These are phyloP conservation scores for Pyrgilauda ruficollis DNA, from an alignment of 2,113 vertebrate genomes.

Conservation along the genomic window DNA sequence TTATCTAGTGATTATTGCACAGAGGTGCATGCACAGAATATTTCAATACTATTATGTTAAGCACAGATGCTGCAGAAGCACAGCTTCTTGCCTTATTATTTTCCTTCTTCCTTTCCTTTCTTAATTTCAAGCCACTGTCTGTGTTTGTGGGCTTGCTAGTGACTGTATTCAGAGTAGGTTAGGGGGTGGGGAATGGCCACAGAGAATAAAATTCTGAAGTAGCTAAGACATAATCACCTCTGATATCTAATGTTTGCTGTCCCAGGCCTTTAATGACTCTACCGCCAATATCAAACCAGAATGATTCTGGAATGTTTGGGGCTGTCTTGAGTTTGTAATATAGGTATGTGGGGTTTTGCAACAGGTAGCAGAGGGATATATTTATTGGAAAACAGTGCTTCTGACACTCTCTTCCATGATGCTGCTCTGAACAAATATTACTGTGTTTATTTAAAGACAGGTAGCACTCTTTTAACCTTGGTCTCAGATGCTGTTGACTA, in stretches of 20 bases:
- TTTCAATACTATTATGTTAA: not conserved
- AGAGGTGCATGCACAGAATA: constrained; percentile 11
- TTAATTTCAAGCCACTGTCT: not conserved
- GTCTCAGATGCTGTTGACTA: not conserved
- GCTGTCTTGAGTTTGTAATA: not conserved
- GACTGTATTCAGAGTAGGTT: not conserved
- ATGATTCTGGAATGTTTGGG: not conserved
- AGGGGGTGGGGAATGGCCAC: not conserved
- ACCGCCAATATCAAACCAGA: accelerated
- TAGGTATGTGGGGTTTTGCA: not conserved
- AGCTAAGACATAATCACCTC: not conserved
- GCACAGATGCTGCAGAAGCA: not conserved
- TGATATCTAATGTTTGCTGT: not conserved
- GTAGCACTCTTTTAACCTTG: not conserved
- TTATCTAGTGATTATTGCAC: constrained; percentile 37
- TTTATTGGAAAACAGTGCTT: not conserved
- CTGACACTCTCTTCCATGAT: not conserved
- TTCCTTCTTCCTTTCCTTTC: not conserved
- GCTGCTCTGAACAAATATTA: not conserved
- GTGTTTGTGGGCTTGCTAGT: not conserved
- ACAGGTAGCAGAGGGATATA: not conserved
- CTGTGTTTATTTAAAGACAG: not conserved
- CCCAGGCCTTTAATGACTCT: not conserved
- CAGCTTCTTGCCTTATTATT: not conserved
- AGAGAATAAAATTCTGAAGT: not conserved